Evolutionary conservation across 2,888 invertebrate species (phyloP).

Genomic region (Nebria brevicollis): DNA sequence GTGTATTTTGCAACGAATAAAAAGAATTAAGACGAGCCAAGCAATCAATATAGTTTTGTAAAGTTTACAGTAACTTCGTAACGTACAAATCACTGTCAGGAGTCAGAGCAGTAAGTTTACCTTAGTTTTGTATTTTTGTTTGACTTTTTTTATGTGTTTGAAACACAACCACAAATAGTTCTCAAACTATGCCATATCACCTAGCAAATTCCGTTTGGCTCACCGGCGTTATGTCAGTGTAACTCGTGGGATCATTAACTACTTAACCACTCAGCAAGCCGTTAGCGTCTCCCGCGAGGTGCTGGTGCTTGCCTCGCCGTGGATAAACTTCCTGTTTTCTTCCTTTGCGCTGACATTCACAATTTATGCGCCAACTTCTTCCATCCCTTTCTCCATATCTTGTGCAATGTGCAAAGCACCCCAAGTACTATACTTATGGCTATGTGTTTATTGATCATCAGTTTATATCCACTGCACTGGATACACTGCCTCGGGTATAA

Average conservation of each 20-base stretch:
- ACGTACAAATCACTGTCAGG: constrained; percentile 17
- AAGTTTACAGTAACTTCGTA: background rate
- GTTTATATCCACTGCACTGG: background rate
- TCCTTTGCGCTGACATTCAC: constrained; percentile 27
- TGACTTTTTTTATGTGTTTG: background rate
- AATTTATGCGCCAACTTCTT: constrained; percentile 36
- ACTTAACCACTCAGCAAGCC: constrained; percentile 46
- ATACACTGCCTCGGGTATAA: background rate
- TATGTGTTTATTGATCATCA: background rate
- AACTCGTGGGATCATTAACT: constrained; percentile 42
- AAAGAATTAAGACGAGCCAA: constrained; percentile 1
- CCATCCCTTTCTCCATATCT: constrained; percentile 11
- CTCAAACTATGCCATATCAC: constrained; percentile 28
- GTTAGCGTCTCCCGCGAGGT: constrained; percentile 37
- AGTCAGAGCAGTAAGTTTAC: background rate
- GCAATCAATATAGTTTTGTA: background rate
- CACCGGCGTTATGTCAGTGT: constrained; percentile 5
- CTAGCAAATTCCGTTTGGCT: constrained; percentile 10
- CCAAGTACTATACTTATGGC: background rate
- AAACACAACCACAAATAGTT: constrained; percentile 27
- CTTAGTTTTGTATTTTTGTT: background rate
- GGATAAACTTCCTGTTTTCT: constrained; percentile 47
- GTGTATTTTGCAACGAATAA: background rate
- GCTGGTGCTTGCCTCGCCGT: constrained; percentile 18
- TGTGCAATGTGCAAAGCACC: background rate